Evolutionary conservation across 2,888 invertebrate genomes (phyloP), one percentile per base, ranked within the genome.

Genomic region (Eumerus sabulonum): DNA sequence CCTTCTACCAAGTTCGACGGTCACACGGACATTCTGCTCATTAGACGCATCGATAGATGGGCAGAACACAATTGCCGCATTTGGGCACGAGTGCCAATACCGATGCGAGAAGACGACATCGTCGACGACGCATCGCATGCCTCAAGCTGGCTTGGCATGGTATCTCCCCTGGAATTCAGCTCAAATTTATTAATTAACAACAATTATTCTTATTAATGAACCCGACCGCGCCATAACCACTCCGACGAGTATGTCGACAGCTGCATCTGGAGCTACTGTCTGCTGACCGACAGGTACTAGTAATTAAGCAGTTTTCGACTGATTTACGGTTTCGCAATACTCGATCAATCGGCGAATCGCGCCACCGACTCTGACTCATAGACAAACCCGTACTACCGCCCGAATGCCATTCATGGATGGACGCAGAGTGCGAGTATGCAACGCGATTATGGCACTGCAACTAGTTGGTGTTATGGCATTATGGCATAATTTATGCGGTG

Each of bases 151-250:
- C 64, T 54, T 17, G 60, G 60, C 40, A 56, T 64, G 73, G 74
- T 73, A 79, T 79, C 64, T 70, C 59, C 40, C 59, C 60, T 81
- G 71, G 81, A 81, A 81, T 81, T 81, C 66, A 38, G 53, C 60
- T 76, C 57, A 62, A 76, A 71, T 81, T 81, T 81, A 81, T 81
- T 81, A 81, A 81, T 81, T 81, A 81, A 81, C 81, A 76, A 76
- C 71, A 81, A 81, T 76, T 66, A 81, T 81, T 81, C 74, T 47
- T 81, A 64, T 71, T 81, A 76, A 81, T 76, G 71, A 81, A 63
- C 62, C 64, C n/a, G 76, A 14, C 38, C 60, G 19, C 35, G n/a
- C 81, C 71, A 76, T 76, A 63, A 51, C 12, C 36, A 48, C 35
- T 40, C 9, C 19, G 12, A 19, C 42, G 45, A n/a, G 12, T 9